A percentile compares a stretch with the other conserved stretches of the same genome.
Conservation (phyloP, 2,888 invertebrate genomes). For the Argyresthia goedartella region DNA sequence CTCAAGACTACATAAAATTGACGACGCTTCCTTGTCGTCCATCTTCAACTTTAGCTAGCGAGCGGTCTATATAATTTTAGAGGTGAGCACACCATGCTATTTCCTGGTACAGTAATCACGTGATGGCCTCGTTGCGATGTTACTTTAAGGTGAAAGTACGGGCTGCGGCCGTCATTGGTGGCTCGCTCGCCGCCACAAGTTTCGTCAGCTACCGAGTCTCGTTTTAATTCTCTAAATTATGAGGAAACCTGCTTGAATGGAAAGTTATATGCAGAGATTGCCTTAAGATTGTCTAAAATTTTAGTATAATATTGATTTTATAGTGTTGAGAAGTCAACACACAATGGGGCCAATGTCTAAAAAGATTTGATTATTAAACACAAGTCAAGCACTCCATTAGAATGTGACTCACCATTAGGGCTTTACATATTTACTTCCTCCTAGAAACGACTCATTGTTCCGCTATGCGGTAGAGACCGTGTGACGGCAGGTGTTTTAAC, state of each 20-base stretch:
- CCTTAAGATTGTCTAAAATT: slow-evolving; percentile 8
- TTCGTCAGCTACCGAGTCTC: slow-evolving; percentile 4
- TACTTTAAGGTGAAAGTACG: neutral
- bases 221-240: slow-evolving; percentile 3
- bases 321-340: too few species aligned
- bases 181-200: neutral
- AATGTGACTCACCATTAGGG: slow-evolving; percentile 3
- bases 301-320: neutral
- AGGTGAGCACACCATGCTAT: too few species aligned
- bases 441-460: neutral
- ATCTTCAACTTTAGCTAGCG: too few species aligned
- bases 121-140: too few species aligned
- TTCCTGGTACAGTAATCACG: too few species aligned
- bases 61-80: too few species aligned
- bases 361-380: neutral
- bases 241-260: slow-evolving; percentile 25
- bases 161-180: neutral
- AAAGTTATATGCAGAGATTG: slow-evolving; percentile 24
- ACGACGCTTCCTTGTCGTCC: too few species aligned
- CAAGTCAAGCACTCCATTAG: slow-evolving; percentile 15
- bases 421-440: neutral
- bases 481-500: too few species aligned
- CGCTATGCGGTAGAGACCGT: neutral
- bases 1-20: neutral
- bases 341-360: neutral